Evolutionary conservation across 2,797 vertebrate species (phyloP).

Genomic region (Tarsius wallacei): DNA sequence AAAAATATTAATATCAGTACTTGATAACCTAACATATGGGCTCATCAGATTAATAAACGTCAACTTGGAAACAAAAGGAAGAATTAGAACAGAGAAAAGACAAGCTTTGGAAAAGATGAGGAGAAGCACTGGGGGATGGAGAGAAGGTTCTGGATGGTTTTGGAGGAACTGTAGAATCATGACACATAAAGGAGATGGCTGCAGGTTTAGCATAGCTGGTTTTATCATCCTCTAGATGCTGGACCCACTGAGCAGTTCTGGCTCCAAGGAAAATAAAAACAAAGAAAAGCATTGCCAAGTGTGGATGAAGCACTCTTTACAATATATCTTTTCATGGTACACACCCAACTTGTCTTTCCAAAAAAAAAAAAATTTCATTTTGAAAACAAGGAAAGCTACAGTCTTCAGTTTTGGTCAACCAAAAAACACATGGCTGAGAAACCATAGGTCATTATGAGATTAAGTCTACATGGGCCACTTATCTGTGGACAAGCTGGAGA

Average conservation of each 20-base stretch:
- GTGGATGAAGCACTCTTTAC: neutral
- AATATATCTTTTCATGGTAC: neutral
- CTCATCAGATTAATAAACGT: neutral
- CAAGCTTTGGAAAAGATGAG: neutral
- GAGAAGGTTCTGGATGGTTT: neutral
- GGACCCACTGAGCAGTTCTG: neutral
- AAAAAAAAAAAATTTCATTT: neutral
- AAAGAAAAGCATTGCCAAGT: neutral
- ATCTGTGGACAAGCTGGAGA: neutral
- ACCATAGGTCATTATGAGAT: conserved; percentile 58
- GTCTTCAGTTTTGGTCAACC: conserved; percentile 37
- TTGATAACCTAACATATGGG: neutral
- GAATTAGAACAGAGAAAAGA: neutral
- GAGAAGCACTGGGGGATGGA: fast-evolving
- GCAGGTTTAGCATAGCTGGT: fast-evolving
- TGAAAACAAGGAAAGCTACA: conserved; percentile 59
- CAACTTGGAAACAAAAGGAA: neutral
- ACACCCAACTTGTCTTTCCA: neutral
- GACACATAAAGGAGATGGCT: neutral
- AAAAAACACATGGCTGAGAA: conserved; percentile 57
- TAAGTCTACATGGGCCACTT: neutral
- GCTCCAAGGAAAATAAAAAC: neutral
- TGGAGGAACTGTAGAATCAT: neutral
- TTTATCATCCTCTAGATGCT: neutral
- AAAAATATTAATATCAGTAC: neutral